Evolutionary conservation across 30 jellyfish, hydroid and myxozoan genomes (phyloP).

Genomic region (Cassiopea xamachana): DNA sequence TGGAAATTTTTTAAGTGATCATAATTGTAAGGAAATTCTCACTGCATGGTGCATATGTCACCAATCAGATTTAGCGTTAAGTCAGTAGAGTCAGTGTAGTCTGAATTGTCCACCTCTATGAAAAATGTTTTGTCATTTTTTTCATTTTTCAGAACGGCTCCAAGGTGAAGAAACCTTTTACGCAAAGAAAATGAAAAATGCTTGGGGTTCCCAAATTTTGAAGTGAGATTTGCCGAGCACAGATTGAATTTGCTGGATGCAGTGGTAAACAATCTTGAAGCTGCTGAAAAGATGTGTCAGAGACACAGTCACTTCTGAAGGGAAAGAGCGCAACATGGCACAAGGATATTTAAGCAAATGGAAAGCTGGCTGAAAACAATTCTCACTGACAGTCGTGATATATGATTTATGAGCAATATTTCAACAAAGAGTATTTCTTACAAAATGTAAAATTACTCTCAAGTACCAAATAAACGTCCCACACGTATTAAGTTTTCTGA

Average conservation of each 20-base stretch:
- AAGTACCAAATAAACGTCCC: too few species aligned
- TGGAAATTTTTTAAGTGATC: too few species aligned
- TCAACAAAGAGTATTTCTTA: conserved; percentile 4
- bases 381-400: too few species aligned
- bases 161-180: conserved; percentile 39
- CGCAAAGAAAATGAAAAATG: not conserved
- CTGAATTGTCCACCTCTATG: conserved; percentile 67
- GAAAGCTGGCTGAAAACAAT: too few species aligned
- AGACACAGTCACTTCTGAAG: not conserved
- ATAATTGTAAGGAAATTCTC: conserved; percentile 13
- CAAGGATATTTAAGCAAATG: too few species aligned
- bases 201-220: conserved; percentile 52
- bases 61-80: too few species aligned
- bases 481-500: not conserved
- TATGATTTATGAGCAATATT: conserved; percentile 41
- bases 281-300: conserved; percentile 45
- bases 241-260: not conserved
- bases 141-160: conserved; percentile 65
- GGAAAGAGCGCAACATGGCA: too few species aligned
- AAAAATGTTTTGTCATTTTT: conserved; percentile 47
- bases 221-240: conserved; percentile 50
- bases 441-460: too few species aligned
- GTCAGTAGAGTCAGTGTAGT: conserved; percentile 53
- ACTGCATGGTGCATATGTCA: conserved; percentile 19
- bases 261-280: conserved; percentile 65